These are phyloP conservation scores for Drosophila austrosaltans DNA, from an alignment of 2,888 invertebrate genomes.

Conservation along the genomic window DNA sequence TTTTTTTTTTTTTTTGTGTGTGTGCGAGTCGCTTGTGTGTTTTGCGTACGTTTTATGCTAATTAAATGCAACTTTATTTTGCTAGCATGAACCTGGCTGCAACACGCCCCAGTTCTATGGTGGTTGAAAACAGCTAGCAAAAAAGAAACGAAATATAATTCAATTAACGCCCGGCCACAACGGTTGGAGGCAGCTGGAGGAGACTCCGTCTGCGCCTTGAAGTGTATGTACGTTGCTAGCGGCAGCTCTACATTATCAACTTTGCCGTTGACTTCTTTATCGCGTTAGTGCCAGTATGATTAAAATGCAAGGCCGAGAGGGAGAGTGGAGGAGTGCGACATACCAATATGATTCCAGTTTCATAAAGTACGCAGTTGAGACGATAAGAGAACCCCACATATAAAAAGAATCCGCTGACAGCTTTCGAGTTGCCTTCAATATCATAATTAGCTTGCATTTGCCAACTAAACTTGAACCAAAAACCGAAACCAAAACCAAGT, in stretches of 20 bases:
- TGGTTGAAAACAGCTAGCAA: conserved; percentile 18
- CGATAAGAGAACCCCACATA: conserved; percentile 54
- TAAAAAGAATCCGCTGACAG: conserved; percentile 22
- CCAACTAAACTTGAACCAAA: conserved; percentile 25
- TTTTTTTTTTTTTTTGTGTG: conserved; percentile 32
- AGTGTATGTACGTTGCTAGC: neutral
- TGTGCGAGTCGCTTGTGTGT: conserved; percentile 18
- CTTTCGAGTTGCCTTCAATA: conserved; percentile 30
- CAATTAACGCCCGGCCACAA: conserved; percentile 50
- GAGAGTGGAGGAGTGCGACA: conserved; percentile 26
- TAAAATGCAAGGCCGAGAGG: conserved; percentile 32
- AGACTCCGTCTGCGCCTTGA: conserved; percentile 10
- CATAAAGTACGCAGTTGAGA: conserved; percentile 7
- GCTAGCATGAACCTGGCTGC: conserved; percentile 3
- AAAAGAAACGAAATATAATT: conserved; percentile 55
- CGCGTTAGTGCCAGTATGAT: conserved; percentile 50
- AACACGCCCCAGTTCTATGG: conserved; percentile 10
- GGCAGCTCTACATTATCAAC: conserved; percentile 48
- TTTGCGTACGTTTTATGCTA: conserved; percentile 65
- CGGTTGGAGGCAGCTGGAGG: conserved; percentile 8
- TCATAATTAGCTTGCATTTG: conserved; percentile 48
- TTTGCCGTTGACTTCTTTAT: conserved; percentile 57
- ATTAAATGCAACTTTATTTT: conserved; percentile 68
- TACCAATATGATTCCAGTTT: conserved; percentile 29
- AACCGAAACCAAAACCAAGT: conserved; percentile 23